Conservation (phyloP, 2,888 invertebrate species). For the Agrotis clavis region DNA sequence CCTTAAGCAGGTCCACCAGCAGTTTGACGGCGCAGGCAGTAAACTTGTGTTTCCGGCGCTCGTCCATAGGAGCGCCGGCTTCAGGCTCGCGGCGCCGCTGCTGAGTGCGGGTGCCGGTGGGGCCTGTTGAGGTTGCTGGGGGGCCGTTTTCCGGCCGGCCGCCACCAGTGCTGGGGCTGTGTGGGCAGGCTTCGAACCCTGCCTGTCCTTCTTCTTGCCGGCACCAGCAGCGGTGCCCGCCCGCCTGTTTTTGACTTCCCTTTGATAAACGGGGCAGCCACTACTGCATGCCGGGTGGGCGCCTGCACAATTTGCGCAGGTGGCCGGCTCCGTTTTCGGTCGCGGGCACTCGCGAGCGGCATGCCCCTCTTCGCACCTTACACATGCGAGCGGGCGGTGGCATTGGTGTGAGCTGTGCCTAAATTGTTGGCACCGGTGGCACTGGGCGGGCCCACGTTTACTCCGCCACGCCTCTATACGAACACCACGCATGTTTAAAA, state of each 20-base stretch:
- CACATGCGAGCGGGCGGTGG: neutral
- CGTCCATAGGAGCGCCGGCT: too few species aligned
- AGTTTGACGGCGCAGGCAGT: neutral
- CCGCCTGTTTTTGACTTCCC: neutral
- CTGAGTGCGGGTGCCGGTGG: neutral
- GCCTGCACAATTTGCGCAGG: neutral
- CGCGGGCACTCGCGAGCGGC: neutral
- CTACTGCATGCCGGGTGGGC: too few species aligned
- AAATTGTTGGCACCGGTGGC: too few species aligned
- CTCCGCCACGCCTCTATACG: too few species aligned
- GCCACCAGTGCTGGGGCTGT: accelerated
- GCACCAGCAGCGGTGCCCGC: neutral
- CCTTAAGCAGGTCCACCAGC: neutral
- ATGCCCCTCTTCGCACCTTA: neutral
- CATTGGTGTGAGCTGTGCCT: too few species aligned
- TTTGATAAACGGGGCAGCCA: neutral
- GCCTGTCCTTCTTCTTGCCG: accelerated
- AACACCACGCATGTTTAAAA: too few species aligned
- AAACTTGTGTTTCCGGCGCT: neutral
- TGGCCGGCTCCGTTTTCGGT: neutral
- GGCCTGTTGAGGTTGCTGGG: too few species aligned
- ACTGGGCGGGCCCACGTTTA: too few species aligned
- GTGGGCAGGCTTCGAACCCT: neutral
- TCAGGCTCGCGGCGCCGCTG: too few species aligned
- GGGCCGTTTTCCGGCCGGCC: too few species aligned